Percentiles rank a stretch among this genome's conserved stretches.
Conservation (phyloP, 1,140 invertebrate genomes). For the Pogonomyrmex barbatus region DNA sequence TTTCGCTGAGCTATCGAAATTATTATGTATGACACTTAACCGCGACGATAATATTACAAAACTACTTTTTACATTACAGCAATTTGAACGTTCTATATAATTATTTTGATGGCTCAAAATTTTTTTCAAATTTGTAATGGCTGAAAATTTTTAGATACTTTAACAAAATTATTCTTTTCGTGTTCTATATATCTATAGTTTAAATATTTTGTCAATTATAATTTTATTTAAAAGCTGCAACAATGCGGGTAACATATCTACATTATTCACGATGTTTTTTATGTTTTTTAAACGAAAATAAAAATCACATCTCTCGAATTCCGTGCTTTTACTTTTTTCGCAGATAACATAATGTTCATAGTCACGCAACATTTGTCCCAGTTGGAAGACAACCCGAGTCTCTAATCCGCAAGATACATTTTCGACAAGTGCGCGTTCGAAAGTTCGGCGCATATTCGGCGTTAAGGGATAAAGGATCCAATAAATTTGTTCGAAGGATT, state of each 20-base stretch:
- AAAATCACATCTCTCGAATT: neutral
- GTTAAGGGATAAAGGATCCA: conserved; percentile 68
- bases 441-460: conserved; percentile 67
- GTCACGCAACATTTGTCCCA: conserved; percentile 35
- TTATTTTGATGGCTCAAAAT: too few species aligned
- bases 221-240: neutral
- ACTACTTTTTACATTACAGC: too few species aligned
- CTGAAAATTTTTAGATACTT: too few species aligned
- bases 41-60: too few species aligned
- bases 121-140: too few species aligned
- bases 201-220: neutral
- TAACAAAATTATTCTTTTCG: too few species aligned
- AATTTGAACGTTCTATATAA: too few species aligned
- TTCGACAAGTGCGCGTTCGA: conserved; percentile 52
- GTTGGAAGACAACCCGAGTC: neutral
- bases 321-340: neutral
- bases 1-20: too few species aligned
- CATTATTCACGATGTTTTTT: neutral
- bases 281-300: neutral
- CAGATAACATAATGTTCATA: conserved; percentile 25
- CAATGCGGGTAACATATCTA: neutral
- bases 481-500: conserved; percentile 74
- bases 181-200: too few species aligned
- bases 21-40: too few species aligned
- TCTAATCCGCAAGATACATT: conserved; percentile 59